Conservation (phyloP, 2,888 invertebrate species). For the Phymatocera aterrima region DNA sequence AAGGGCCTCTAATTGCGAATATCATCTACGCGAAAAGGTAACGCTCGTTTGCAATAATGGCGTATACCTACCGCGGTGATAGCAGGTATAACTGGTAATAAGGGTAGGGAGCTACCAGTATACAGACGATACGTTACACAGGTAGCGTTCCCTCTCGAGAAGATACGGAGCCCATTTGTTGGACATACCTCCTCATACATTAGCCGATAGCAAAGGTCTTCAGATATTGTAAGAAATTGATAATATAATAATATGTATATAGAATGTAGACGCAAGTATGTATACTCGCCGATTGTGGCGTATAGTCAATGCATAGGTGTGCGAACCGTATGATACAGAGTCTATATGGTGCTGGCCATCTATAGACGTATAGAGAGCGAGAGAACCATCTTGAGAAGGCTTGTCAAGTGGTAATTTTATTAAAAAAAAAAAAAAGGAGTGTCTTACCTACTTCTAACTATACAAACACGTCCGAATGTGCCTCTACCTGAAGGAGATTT, state of each 20-base stretch:
- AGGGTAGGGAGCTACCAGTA: background rate
- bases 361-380: background rate
- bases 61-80: slow-evolving; percentile 3
- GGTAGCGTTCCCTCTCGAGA: too few relatives aligned
- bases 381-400: background rate
- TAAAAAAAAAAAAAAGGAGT: too few relatives aligned
- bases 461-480: too few relatives aligned
- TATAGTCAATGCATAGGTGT: too few relatives aligned
- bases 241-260: background rate
- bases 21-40: slow-evolving; percentile 2
- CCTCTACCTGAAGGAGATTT: too few relatives aligned
- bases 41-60: background rate
- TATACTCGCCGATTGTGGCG: background rate
- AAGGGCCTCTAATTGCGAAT: slow-evolving; percentile 16
- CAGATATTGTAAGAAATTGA: slow-evolving; percentile 3
- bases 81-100: slow-evolving; percentile 19
- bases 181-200: background rate
- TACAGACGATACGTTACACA: too few relatives aligned
- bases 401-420: too few relatives aligned
- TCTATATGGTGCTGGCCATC: background rate
- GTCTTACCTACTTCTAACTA: too few relatives aligned
- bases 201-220: slow-evolving; percentile 1
- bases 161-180: background rate
- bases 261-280: background rate
- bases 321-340: background rate